Base-by-base conservation (phyloP, 2,113 vertebrate species). In the Eurypyga helias region DNA sequence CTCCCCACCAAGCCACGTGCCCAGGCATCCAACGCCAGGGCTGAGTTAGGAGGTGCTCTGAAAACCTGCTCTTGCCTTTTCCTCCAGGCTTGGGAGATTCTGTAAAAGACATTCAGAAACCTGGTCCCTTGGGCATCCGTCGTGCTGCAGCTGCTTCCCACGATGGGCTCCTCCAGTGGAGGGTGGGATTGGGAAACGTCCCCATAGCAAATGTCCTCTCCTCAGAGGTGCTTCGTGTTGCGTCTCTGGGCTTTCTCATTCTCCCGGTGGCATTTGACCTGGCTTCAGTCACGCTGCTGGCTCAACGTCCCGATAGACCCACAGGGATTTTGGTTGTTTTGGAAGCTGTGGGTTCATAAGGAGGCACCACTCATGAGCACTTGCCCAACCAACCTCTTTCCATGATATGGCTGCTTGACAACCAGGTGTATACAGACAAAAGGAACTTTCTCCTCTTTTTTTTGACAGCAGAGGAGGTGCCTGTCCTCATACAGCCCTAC, bases 91-190 rank as follows among this genome's bases (percentile, higher is more conserved):
- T 29, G 19, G 28, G 64, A 9, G 5, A 16, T 14, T 81, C 52
- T 64, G 45, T 67, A 12, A 71, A 69, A 87, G 49, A n/a, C 21
- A 33, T 72, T 83, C 45, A 57, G 36, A 61, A 85, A 45, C 49
- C 76, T 0, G 4, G 38, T 41, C 36, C 49, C 28, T 65, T 3
- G 1, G 28, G 51, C 55, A 70, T 28, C 66, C 2, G 1, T 38
- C 4, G 0, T 45, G 20, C 66, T 66, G 77, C n/a, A 10, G 65
- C 78, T 83, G 61, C 62, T 88, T 36, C 69, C 25, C 13, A 7
- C 0, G 0, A 2, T 43, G 52, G 29, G 23, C 26, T 88, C 29
- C 10, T 80, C 36, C 31, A 20, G 36, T 1, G 25, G 17, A 29
- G 17, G 23, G 48, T 60, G 48, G 64, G 49, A 14, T 7, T 69